phyloP scores from a whole-genome alignment of 1,140 invertebrate species.

The Asbolus verrucosus region DNA sequence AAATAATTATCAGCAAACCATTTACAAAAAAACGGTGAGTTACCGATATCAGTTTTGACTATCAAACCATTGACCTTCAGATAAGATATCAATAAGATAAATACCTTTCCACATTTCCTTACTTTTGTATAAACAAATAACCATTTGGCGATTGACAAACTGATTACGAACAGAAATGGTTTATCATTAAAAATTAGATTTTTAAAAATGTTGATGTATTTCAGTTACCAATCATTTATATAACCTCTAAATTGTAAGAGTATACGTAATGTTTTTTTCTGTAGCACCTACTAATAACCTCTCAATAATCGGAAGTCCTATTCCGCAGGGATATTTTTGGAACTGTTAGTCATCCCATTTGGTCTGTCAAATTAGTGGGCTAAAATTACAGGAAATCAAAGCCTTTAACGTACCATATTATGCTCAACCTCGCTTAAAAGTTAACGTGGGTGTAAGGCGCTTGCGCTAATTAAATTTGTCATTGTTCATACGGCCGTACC shows the following conservation, averaged over 20 bases:
- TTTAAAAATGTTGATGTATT: not conserved
- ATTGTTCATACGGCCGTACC: not conserved
- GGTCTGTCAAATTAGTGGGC: not conserved
- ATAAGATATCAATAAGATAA: slow-evolving; percentile 11
- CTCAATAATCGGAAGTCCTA: slow-evolving; percentile 8
- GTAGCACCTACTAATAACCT: too few relatives aligned
- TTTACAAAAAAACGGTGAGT: too few relatives aligned
- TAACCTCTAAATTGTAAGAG: not conserved
- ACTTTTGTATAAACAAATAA: slow-evolving; percentile 1
- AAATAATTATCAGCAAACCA: slow-evolving; percentile 5
- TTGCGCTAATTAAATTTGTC: slow-evolving; percentile 13
- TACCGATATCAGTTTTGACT: too few relatives aligned
- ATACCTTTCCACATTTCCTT: not conserved
- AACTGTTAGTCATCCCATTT: slow-evolving; percentile 1
- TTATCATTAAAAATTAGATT: too few relatives aligned
- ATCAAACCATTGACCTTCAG: not conserved
- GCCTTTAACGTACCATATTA: slow-evolving; percentile 27
- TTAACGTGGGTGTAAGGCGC: slow-evolving; percentile 20
- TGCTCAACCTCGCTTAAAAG: too few relatives aligned
- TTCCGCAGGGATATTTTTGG: slow-evolving; percentile 13
- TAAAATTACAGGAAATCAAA: not conserved
- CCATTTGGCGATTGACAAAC: too few relatives aligned
- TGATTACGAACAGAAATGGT: too few relatives aligned
- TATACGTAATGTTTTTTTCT: too few relatives aligned
- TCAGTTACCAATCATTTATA: not conserved